Evolutionary conservation across 1,140 invertebrate species (phyloP).

Genomic region (Drosophila baimaii): DNA sequence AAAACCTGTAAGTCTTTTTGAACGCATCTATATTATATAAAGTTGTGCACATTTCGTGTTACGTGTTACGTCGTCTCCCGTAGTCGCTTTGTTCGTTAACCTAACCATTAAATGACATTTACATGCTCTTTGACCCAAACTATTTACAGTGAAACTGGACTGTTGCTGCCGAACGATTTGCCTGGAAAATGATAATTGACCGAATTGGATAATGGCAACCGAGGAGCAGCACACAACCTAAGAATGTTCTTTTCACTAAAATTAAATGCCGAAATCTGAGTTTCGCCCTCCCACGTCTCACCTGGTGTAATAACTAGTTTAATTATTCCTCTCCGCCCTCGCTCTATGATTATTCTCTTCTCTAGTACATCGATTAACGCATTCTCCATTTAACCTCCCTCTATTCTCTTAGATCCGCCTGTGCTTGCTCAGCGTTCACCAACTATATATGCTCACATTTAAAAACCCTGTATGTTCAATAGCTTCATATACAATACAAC

Average conservation of each 20-base stretch:
- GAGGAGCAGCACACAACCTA: conserved; percentile 73
- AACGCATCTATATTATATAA: conserved; percentile 71
- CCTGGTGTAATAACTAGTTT: conserved; percentile 44
- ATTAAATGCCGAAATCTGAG: conserved; percentile 40
- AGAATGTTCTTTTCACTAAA: conserved; percentile 53
- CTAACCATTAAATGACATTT: conserved; percentile 65
- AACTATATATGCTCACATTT: conserved; percentile 79
- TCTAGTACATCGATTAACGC: conserved; percentile 55
- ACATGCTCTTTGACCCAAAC: conserved; percentile 51
- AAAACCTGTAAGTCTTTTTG: conserved; percentile 78
- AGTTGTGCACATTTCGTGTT: conserved; percentile 64
- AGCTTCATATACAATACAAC: conserved; percentile 72
- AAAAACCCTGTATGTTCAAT: conserved; percentile 83
- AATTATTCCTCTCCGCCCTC: conserved; percentile 20
- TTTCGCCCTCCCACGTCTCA: conserved; percentile 11
- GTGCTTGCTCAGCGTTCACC: conserved; percentile 17
- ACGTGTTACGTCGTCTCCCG: conserved; percentile 38
- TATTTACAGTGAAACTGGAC: conserved; percentile 75
- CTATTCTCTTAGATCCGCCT: conserved; percentile 3
- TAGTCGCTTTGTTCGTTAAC: conserved; percentile 43
- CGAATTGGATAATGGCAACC: conserved; percentile 71
- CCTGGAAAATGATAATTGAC: conserved; percentile 75
- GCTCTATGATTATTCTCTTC: conserved; percentile 26
- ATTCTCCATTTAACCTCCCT: conserved; percentile 11
- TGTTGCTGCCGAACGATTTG: conserved; percentile 59